These are phyloP conservation scores for Pteronura brasiliensis DNA, from an alignment of 2,113 vertebrate species.

Conservation along the genomic window DNA sequence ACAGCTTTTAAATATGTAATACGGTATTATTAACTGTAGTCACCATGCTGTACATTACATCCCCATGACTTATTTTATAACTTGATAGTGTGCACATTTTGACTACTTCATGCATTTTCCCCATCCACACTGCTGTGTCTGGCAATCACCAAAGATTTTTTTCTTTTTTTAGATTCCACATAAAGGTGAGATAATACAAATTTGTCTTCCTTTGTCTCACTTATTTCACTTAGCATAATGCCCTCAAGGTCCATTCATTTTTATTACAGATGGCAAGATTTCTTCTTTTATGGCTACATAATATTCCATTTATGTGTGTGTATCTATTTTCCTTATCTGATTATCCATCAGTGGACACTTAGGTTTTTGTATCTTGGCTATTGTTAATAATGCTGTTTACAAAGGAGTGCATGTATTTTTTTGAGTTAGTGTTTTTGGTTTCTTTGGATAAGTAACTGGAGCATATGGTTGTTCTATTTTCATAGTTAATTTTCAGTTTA, in stretches of 20 bases:
- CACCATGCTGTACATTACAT: background rate
- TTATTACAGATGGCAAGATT: background rate
- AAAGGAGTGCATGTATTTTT: background rate
- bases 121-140: background rate
- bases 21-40: background rate
- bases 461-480: background rate
- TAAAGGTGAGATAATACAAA: background rate
- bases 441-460: background rate
- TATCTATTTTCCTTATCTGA: background rate
- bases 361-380: background rate
- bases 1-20: background rate
- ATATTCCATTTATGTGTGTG: background rate
- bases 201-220: background rate
- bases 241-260: background rate
- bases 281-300: background rate
- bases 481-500: background rate
- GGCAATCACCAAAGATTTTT: background rate
- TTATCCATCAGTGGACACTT: background rate
- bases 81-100: background rate
- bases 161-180: background rate
- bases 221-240: background rate
- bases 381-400: background rate
- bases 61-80: background rate
- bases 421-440: background rate
- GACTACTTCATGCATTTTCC: background rate